Conservation (phyloP, 53 echinoderm and acorn worm genomes). For the Pentamera pediparva region DNA sequence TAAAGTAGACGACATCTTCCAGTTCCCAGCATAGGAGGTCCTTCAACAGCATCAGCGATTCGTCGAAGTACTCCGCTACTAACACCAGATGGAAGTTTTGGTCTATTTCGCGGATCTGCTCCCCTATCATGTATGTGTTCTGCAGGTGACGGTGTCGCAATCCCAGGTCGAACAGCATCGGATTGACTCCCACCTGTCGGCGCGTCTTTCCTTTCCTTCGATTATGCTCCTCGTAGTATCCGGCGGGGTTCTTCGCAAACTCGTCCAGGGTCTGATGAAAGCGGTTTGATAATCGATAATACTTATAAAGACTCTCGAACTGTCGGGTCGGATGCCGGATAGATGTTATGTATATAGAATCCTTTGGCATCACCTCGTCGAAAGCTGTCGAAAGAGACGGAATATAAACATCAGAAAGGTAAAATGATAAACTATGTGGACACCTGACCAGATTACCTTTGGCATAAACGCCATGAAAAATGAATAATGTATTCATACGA, state of each 20-base stretch:
- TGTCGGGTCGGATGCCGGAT: slow-evolving; percentile 27
- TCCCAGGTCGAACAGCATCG: slow-evolving; percentile 44
- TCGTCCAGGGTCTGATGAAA: neutral
- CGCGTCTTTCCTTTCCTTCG: neutral
- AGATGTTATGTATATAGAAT: slow-evolving; percentile 37
- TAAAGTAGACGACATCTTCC: slow-evolving; percentile 46
- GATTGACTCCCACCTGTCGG: neutral
- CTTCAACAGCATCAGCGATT: slow-evolving; percentile 55
- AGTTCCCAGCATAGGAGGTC: slow-evolving; percentile 47
- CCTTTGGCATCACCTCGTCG: slow-evolving; percentile 22
- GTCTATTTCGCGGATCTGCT: slow-evolving; percentile 39
- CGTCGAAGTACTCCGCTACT: slow-evolving; percentile 61
- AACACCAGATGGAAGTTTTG: slow-evolving; percentile 41
- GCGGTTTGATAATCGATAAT: slow-evolving; percentile 14
- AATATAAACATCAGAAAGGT: neutral
- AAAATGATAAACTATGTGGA: neutral
- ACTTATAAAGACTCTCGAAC: slow-evolving; percentile 40
- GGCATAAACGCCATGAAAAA: too few relatives aligned
- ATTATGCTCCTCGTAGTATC: slow-evolving; percentile 23
- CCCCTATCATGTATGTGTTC: neutral
- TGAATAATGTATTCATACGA: neutral
- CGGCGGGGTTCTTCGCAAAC: slow-evolving; percentile 19
- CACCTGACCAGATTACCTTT: too few relatives aligned
- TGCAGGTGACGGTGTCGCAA: slow-evolving; percentile 26
- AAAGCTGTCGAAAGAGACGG: slow-evolving; percentile 22